A percentile compares a stretch with the other conserved stretches of the same genome.
Evolutionary conservation across 2,888 invertebrate genomes (phyloP).

Genomic region (Julus scanicus): DNA sequence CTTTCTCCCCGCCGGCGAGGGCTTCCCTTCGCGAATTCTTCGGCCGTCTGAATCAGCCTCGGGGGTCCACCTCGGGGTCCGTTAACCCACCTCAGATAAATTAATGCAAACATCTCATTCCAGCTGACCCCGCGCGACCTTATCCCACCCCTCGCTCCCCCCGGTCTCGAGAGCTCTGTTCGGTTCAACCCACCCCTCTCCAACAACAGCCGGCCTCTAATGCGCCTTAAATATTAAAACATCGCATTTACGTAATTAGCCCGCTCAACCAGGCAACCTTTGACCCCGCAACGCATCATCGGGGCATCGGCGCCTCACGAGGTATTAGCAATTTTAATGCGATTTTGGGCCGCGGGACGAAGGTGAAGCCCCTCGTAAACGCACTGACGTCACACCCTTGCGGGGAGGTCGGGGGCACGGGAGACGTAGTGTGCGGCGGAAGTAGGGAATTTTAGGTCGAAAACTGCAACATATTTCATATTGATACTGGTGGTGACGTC

Average conservation of each 20-base stretch:
- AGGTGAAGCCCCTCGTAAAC: not conserved
- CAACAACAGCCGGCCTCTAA: not conserved
- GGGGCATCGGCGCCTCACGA: not conserved
- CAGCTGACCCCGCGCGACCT: not conserved
- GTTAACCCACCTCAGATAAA: not conserved
- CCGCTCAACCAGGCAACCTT: not conserved
- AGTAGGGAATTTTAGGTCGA: not conserved
- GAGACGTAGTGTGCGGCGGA: not conserved
- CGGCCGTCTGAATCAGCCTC: too few relatives aligned
- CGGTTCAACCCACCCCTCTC: not conserved
- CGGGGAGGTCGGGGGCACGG: not conserved
- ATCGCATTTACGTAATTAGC: not conserved
- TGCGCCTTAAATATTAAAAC: too few relatives aligned
- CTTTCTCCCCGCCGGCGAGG: not conserved
- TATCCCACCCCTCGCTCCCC: not conserved
- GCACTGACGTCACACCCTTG: not conserved
- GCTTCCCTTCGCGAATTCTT: too few relatives aligned
- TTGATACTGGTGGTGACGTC: too few relatives aligned
- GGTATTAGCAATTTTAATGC: too few relatives aligned
- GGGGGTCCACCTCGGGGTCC: not conserved
- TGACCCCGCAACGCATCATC: not conserved
- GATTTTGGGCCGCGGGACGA: not conserved
- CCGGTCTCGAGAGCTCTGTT: too few relatives aligned
- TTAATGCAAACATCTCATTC: slow-evolving; percentile 1
- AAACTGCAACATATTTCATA: too few relatives aligned